Evolutionary conservation across 2,888 invertebrate genomes (phyloP), one percentile per base, ranked within the genome.

Genomic region (Agrochola lota): DNA sequence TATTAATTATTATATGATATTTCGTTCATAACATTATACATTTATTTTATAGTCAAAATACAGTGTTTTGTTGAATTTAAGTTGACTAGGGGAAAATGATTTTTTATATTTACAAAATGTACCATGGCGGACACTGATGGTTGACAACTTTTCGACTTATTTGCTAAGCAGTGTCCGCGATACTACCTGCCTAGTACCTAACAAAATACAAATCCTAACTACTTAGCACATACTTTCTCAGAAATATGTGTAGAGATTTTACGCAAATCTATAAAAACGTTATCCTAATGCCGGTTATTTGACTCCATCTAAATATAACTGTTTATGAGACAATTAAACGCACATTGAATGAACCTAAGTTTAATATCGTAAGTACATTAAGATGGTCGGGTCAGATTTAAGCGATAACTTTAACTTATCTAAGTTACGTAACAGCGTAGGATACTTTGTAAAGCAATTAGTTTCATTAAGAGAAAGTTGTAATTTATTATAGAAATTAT

Each of bases 401-500:
- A 74, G 59, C 74, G 69, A 85, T 86, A 86, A 84, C 30, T 81
- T 76, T 66, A 81, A 81, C 67, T 82, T 77, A 78, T 62, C 64
- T 73, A n/a, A 67, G 66, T 88, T 88, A 85, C 77, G 71, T 80
- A 78, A 84, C 59, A 26, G 40, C 81, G 68, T 84, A 84, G 72
- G 78, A 78, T 76, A 70, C 73, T 73, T 81, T 77, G 83, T 72
- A 52, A 72, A 78, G 78, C 83, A 86, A 88, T 87, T 81, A 87
- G 66, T 72, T 85, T 86, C 77, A 73, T 71, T 77, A 60, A 64
- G 88, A 74, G 87, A 87, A 87, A 87, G 87, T 87, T 76, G 62
- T 88, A 73, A 88, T 84, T 84, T 87, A 88, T 87, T 80, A 66
- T 74, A 77, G 77, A 87, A 85, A 85, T 87, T 80, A 84, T 76